Evolutionary conservation across 2,888 invertebrate genomes (phyloP), one percentile per base, ranked within the genome.

Genomic region (Leistus spinibarbis): DNA sequence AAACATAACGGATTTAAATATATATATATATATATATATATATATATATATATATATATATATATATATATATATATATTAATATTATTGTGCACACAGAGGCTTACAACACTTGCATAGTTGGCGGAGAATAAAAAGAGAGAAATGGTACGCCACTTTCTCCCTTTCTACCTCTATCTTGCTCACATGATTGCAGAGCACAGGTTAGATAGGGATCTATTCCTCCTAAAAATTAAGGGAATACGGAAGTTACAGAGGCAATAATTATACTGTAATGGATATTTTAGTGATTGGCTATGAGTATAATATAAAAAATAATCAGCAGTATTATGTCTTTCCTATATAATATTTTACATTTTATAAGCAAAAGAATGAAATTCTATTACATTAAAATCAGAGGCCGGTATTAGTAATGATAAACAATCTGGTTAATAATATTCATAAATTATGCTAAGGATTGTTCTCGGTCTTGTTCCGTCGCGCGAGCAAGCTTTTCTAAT

Each of bases 321-420:
- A n/a, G n/a, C n/a, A n/a, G n/a, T n/a, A n/a, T n/a, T n/a, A n/a
- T n/a, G n/a, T n/a, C n/a, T n/a, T n/a, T n/a, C n/a, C n/a, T 56
- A 24, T 56, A n/a, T 68, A 54, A 68, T 68, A 56, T 68, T 56
- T 56, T 68, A 23, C 54, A 20, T 54, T 54, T 53, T 53, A 65
- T 19, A 65, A 23, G 24, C 40, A 40, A 40, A 40, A 7, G 5
- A 13, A 13, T 10, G 40, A 5, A 40, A 40, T 40, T 13, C 40
- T 5, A 40, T 40, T 5, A 13, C 40, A 5, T 40, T 40, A 40
- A 40, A 40, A 40, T 40, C 7, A 40, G 7, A 40, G 7, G 40
- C 7, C 40, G 40, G 40, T 40, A 40, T 40, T 13, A 40, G 40
- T 40, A 40, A 40, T 40, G 40, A 40, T 40, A 40, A 10, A 40